phyloP scores from a whole-genome alignment of 2,888 invertebrate genomes.

The Junonia oenone region DNA sequence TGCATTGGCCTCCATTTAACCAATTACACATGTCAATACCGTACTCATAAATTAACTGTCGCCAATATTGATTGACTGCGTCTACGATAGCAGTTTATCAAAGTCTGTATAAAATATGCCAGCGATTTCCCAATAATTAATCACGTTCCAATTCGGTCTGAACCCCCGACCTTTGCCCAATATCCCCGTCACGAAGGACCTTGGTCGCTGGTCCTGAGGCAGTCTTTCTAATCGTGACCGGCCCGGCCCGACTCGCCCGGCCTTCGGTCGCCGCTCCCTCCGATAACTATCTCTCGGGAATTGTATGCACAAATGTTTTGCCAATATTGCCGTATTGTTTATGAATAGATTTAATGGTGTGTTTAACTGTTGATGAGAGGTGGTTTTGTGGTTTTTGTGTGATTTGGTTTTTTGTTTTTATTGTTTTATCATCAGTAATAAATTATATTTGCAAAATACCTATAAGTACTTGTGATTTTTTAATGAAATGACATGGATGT shows the following conservation, averaged over 20 bases:
- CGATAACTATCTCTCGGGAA: slow-evolving; percentile 51
- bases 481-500: neutral
- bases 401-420: neutral
- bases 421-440: neutral
- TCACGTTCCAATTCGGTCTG: slow-evolving; percentile 47
- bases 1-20: neutral
- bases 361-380: neutral
- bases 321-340: slow-evolving; percentile 14
- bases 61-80: neutral
- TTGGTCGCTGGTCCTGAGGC: slow-evolving; percentile 43
- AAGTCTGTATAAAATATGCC: slow-evolving; percentile 1
- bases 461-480: neutral
- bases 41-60: neutral
- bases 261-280: slow-evolving; percentile 70
- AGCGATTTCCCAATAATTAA: slow-evolving; percentile 22
- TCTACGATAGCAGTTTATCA: neutral
- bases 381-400: neutral
- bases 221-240: slow-evolving; percentile 71
- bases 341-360: slow-evolving; percentile 3
- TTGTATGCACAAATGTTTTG: slow-evolving; percentile 14
- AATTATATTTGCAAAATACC: neutral
- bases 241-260: slow-evolving; percentile 37
- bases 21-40: neutral
- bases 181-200: slow-evolving; percentile 62
- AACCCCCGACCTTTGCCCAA: slow-evolving; percentile 61